These are phyloP conservation scores for Podarcis raffonei DNA, from an alignment of 2,113 vertebrate genomes.

Conservation along the genomic window DNA sequence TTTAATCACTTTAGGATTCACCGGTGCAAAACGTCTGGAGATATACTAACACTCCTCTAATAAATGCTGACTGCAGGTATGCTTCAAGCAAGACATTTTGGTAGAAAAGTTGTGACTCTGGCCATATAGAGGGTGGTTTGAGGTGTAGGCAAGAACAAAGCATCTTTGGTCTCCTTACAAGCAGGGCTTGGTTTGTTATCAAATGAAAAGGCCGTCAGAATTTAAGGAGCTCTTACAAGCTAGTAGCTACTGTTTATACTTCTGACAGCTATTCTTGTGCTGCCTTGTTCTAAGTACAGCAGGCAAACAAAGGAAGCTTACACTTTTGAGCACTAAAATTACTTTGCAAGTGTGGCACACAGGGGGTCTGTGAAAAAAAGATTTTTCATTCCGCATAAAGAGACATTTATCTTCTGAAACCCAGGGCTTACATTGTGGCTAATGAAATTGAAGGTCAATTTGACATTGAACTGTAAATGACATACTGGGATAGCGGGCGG, in stretches of 20 bases:
- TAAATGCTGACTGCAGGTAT: not conserved
- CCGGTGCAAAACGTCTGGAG: not conserved
- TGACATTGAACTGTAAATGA: slow-evolving; percentile 29
- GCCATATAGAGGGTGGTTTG: slow-evolving; percentile 3
- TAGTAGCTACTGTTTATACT: slow-evolving; percentile 58
- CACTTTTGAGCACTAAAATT: slow-evolving; percentile 65
- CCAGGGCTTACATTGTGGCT: slow-evolving; percentile 32
- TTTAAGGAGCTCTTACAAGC: slow-evolving; percentile 52
- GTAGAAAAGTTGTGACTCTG: slow-evolving; percentile 30
- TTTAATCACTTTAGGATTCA: not conserved
- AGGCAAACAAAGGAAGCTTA: slow-evolving; percentile 58
- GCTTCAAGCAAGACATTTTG: slow-evolving; percentile 22
- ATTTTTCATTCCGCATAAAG: slow-evolving; percentile 57
- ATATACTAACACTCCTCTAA: not conserved
- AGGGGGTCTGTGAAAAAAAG: slow-evolving; percentile 44
- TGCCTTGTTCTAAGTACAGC: slow-evolving; percentile 58
- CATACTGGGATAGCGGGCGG: not conserved
- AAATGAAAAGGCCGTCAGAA: slow-evolving; percentile 65
- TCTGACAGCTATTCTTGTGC: slow-evolving; percentile 47
- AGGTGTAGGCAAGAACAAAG: slow-evolving; percentile 46
- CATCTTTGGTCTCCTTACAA: slow-evolving; percentile 65
- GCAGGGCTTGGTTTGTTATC: slow-evolving; percentile 60
- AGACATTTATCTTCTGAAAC: slow-evolving; percentile 31
- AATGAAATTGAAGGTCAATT: slow-evolving; percentile 35
- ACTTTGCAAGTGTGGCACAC: slow-evolving; percentile 50